phyloP scores from a whole-genome alignment of 2,888 invertebrate genomes.

The Hypselothyrea guttata region DNA sequence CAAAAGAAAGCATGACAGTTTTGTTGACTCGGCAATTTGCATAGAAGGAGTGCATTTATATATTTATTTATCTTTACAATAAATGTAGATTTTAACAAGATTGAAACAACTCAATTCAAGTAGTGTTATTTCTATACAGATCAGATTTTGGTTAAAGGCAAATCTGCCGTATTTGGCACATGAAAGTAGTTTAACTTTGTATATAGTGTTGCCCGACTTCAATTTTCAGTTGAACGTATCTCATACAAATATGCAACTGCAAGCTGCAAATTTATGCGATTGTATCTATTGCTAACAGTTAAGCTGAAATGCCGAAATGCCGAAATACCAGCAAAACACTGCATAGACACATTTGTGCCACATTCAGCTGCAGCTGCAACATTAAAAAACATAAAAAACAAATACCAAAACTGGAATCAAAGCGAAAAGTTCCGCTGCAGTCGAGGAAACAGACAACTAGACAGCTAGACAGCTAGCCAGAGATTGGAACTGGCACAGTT shows the following conservation, averaged over 20 bases:
- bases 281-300: constrained; percentile 3
- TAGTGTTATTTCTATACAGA: too few relatives aligned
- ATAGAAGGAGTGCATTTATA: too few relatives aligned
- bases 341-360: constrained; percentile 3
- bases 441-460: constrained; percentile 39
- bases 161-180: too few relatives aligned
- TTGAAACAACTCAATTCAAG: too few relatives aligned
- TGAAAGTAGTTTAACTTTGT: too few relatives aligned
- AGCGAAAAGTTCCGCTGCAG: constrained; percentile 37
- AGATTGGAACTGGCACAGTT: constrained; percentile 37
- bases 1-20: too few relatives aligned
- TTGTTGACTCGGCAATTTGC: too few relatives aligned
- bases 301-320: constrained; percentile 1
- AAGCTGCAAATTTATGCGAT: constrained; percentile 25
- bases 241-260: constrained; percentile 13
- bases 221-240: constrained; percentile 9
- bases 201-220: too few relatives aligned
- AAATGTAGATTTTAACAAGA: too few relatives aligned
- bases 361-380: constrained; percentile 51
- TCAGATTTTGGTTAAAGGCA: too few relatives aligned
- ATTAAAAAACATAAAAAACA: constrained; percentile 9
- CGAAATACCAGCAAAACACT: background rate
- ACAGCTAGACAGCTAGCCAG: constrained; percentile 30
- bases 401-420: constrained; percentile 33
- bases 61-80: too few relatives aligned